phyloP scores from a whole-genome alignment of 2,797 vertebrate species.

The Enteromius thamalakanensis region DNA sequence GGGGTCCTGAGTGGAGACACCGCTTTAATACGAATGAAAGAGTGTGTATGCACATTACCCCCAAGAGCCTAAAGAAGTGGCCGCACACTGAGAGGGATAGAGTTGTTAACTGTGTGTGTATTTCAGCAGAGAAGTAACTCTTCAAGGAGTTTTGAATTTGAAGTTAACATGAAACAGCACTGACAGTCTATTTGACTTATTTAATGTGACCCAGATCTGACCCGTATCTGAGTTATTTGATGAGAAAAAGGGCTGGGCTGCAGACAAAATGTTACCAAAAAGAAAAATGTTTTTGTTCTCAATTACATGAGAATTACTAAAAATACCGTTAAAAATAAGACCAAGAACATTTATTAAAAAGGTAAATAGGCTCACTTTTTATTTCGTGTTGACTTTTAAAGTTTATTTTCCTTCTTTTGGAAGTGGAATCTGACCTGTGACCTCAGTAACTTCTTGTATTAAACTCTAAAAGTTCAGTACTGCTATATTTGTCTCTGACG shows the following conservation, averaged over 20 bases:
- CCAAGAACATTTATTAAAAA: neutral
- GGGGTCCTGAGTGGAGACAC: slow-evolving; percentile 68
- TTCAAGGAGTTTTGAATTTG: slow-evolving; percentile 41
- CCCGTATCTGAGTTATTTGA: neutral
- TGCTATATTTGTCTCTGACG: slow-evolving; percentile 39
- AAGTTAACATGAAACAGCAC: neutral
- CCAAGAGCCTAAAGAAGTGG: slow-evolving; percentile 69
- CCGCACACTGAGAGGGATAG: slow-evolving; percentile 63
- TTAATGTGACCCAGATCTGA: neutral
- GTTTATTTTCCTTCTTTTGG: neutral
- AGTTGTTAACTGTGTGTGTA: slow-evolving; percentile 34
- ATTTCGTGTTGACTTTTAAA: slow-evolving; percentile 10
- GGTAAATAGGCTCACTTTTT: neutral
- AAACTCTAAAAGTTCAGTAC: slow-evolving; percentile 17
- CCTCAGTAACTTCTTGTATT: slow-evolving; percentile 14
- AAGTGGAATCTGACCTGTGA: slow-evolving; percentile 6
- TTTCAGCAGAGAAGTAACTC: slow-evolving; percentile 64
- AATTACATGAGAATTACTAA: neutral
- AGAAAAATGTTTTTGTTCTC: neutral
- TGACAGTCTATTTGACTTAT: neutral
- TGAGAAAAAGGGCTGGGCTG: neutral
- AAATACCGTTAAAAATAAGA: neutral
- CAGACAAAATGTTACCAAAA: neutral
- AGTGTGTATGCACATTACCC: slow-evolving; percentile 57
- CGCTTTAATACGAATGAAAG: slow-evolving; percentile 76